These are phyloP conservation scores for Delichon dasypus DNA, from an alignment of 2,797 vertebrate species.

Conservation along the genomic window DNA sequence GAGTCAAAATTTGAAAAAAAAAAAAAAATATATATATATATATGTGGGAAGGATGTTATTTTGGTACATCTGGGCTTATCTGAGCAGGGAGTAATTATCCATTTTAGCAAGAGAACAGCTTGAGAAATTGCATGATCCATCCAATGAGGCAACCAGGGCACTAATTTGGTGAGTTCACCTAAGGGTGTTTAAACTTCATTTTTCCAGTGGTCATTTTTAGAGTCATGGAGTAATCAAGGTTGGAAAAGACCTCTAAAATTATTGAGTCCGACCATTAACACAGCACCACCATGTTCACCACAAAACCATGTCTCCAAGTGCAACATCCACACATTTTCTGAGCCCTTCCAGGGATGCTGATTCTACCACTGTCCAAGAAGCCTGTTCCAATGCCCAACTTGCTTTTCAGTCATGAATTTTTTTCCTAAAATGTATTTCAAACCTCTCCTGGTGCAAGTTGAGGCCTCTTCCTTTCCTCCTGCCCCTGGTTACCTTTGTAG, in stretches of 20 bases:
- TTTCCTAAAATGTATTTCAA: background rate
- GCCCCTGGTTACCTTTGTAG: background rate
- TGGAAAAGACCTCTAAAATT: background rate
- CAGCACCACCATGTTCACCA: accelerated
- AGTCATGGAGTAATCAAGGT: background rate
- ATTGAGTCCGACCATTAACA: background rate
- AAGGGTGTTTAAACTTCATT: background rate
- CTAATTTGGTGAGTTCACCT: background rate
- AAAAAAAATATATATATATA: background rate
- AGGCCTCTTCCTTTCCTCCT: background rate
- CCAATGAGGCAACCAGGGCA: background rate
- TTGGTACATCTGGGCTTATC: background rate
- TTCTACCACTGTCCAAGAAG: background rate
- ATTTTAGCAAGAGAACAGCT: background rate
- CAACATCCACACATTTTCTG: background rate
- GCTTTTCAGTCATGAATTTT: background rate
- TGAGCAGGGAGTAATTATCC: background rate
- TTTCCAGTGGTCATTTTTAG: background rate
- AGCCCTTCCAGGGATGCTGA: background rate
- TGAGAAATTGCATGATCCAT: background rate
- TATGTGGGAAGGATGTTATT: background rate
- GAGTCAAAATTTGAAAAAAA: background rate
- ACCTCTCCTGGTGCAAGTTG: background rate
- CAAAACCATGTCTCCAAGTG: background rate
- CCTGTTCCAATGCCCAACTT: background rate